Base-by-base conservation (phyloP, 2,888 invertebrate genomes). In the Ceraclea dissimilis region DNA sequence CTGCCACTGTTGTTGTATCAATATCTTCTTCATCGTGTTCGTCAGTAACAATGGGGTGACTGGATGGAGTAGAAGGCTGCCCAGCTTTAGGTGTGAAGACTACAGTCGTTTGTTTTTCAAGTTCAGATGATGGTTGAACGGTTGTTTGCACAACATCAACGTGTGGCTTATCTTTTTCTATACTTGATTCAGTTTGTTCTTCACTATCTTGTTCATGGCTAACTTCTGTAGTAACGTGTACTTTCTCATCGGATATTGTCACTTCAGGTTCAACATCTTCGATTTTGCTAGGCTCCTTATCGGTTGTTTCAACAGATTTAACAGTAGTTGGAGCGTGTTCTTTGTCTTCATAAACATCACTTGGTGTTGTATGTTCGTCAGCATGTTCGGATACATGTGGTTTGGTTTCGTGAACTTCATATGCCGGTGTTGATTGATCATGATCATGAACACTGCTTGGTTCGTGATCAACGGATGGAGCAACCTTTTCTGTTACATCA, bases 301-400 rank as follows among this genome's bases (percentile, higher is more conserved):
- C 60, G 13, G 43, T 33, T 26, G 53, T 53, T 54, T 39, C 46
- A 31, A 55, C 10, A 26, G 53, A 50, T 54, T 39, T 31, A 31
- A 55, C 10, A 26, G 10, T 26, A 10, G 26, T 26, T 26, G 39
- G 39, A 39, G 60, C n/a, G 48, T 60, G 49, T 46, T 52, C 49
- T 22, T 19, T 34, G 47, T 61, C 54, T 47, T 57, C 43, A 16
- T 11, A 20, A 13, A 19, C 47, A 31, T 51, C 52, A 34, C 18
- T 47, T 46, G 50, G 39, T 48, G 21, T 39, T 21, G 39, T 55
- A 33, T 51, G 34, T 54, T 60, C 56, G 48, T 54, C 55, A 16
- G 20, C 13, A 49, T 43, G 49, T 34, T 54, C 51, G 10, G 26
- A 4, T 10, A 26, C 26, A 4, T 4, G 26, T 26, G 26, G 26